Evolutionary conservation across 2,888 invertebrate genomes (phyloP).

Genomic region (Napeogenes inachia): DNA sequence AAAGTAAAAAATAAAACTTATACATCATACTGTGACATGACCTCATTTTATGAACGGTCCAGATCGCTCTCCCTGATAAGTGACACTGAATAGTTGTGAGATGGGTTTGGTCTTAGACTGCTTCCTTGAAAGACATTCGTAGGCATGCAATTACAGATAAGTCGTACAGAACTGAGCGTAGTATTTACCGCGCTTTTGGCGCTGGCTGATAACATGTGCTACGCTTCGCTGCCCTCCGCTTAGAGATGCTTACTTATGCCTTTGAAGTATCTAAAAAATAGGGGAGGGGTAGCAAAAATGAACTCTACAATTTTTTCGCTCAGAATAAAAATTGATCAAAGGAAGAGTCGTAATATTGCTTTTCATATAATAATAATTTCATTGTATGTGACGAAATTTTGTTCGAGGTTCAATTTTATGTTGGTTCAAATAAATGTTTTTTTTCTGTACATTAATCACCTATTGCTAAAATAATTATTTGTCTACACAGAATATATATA

Average conservation of each 20-base stretch:
- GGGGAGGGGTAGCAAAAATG: constrained; percentile 31
- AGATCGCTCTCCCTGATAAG: constrained; percentile 56
- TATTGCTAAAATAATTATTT: too few relatives aligned
- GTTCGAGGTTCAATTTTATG: constrained; percentile 14
- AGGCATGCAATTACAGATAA: constrained; percentile 77
- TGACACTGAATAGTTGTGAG: constrained; percentile 63
- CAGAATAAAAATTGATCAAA: constrained; percentile 33
- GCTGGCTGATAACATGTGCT: constrained; percentile 47
- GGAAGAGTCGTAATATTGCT: constrained; percentile 27
- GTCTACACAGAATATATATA: too few relatives aligned
- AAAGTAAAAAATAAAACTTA: constrained; percentile 24
- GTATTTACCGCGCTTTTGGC: constrained; percentile 70
- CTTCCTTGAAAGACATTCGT: constrained; percentile 74
- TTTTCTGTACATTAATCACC: background rate
- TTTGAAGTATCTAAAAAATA: constrained; percentile 34
- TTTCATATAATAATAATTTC: constrained; percentile 19
- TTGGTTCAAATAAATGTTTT: background rate
- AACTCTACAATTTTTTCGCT: constrained; percentile 31
- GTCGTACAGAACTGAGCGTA: constrained; percentile 65
- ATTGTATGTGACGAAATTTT: constrained; percentile 19
- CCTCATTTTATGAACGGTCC: constrained; percentile 50
- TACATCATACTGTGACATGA: constrained; percentile 46
- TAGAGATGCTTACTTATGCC: constrained; percentile 29
- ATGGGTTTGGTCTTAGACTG: constrained; percentile 65
- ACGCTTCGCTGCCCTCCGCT: constrained; percentile 17